Conservation (phyloP, 1,140 invertebrate genomes). For the Mamestra configurata region DNA sequence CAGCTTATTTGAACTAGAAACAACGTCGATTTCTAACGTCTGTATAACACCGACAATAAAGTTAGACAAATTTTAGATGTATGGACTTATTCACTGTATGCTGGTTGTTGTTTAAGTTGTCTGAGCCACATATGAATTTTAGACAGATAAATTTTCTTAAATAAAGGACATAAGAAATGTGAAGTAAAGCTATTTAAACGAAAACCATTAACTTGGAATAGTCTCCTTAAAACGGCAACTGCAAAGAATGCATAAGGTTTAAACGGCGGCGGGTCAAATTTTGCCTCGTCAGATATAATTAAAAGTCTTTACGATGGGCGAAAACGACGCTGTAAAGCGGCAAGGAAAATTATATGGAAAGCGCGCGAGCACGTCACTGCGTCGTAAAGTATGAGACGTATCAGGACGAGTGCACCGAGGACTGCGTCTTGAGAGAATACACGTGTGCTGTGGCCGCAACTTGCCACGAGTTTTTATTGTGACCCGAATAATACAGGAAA, state of each 20-base stretch:
- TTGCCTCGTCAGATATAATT: conserved; percentile 72
- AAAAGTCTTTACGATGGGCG: conserved; percentile 72
- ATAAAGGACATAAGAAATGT: not conserved
- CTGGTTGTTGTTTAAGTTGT: not conserved
- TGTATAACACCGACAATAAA: conserved; percentile 15
- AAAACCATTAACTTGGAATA: conserved; percentile 57
- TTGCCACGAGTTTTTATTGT: conserved; percentile 19
- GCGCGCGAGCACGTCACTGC: conserved; percentile 59
- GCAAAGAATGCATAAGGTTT: conserved; percentile 67
- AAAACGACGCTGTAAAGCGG: conserved; percentile 70
- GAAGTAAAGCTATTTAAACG: conserved; percentile 52
- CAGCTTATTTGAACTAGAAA: conserved; percentile 54
- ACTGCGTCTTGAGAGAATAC: not conserved
- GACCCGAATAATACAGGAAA: not conserved
- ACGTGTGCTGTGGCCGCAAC: conserved; percentile 16
- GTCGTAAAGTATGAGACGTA: conserved; percentile 60
- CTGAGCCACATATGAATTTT: not conserved
- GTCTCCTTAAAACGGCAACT: conserved; percentile 56
- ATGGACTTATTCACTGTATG: not conserved
- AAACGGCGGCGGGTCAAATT: conserved; percentile 64
- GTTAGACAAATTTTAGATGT: conserved; percentile 15
- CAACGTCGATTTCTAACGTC: conserved; percentile 46
- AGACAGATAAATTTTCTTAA: not conserved
- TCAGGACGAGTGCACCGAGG: conserved; percentile 11
- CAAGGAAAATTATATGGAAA: conserved; percentile 65